Percentiles rank a stretch among this genome's conserved stretches.
These are phyloP conservation scores for Boleophthalmus pectinirostris DNA, from an alignment of 2,113 vertebrate species.

Conservation along the genomic window DNA sequence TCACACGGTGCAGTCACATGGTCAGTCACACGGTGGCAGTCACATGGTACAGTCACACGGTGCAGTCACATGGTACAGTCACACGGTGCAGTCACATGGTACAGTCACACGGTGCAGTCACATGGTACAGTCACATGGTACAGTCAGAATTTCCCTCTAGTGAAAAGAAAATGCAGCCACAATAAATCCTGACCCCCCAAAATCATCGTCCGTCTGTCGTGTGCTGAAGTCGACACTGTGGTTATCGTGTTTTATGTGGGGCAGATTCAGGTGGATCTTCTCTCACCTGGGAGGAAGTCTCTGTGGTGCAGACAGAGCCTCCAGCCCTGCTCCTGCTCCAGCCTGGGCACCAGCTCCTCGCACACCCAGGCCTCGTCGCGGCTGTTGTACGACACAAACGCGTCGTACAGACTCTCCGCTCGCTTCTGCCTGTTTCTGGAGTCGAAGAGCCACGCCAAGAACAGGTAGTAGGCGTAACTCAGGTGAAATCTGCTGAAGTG, in stretches of 20 bases:
- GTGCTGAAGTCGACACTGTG: too few relatives aligned
- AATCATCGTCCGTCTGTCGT: too few relatives aligned
- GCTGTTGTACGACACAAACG: conserved; percentile 79
- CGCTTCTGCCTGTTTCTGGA: conserved; percentile 43
- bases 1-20: too few relatives aligned
- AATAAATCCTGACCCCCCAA: too few relatives aligned
- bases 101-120: too few relatives aligned
- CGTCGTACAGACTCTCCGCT: conserved; percentile 66
- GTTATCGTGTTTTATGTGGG: background rate
- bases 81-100: too few relatives aligned
- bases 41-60: background rate
- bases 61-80: too few relatives aligned
- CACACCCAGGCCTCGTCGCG: conserved; percentile 77
- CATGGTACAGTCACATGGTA: too few relatives aligned
- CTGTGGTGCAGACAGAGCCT: conserved; percentile 79
- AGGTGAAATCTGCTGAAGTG: conserved; percentile 71
- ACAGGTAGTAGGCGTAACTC: conserved; percentile 72
- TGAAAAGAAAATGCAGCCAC: too few relatives aligned
- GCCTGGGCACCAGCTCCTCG: conserved; percentile 66
- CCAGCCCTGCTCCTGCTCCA: conserved; percentile 77
- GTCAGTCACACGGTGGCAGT: background rate
- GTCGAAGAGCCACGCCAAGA: conserved; percentile 70
- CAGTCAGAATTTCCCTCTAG: too few relatives aligned
- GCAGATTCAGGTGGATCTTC: conserved; percentile 1
- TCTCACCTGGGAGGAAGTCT: conserved; percentile 76